Evolutionary conservation across 2,113 vertebrate genomes (phyloP).

Genomic region (Ornithorhynchus anatinus): DNA sequence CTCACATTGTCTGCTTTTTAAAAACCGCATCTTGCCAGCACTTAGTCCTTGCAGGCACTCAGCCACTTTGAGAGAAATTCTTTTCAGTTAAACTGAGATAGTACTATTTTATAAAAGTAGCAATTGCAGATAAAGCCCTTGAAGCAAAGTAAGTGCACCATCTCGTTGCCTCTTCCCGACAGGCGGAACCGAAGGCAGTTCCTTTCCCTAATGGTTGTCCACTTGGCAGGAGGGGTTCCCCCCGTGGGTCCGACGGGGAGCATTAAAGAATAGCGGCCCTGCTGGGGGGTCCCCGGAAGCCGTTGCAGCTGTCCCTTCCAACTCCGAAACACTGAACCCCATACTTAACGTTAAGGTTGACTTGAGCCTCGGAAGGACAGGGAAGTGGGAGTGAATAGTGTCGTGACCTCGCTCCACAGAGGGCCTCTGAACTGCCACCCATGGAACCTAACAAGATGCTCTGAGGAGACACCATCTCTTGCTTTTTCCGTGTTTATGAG

Average conservation of each 20-base stretch:
- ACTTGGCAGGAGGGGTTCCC: no score
- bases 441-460: no score
- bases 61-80: neutral
- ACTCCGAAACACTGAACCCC: no score
- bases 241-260: no score
- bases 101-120: rapidly evolving
- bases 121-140: constrained; percentile 4
- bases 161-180: neutral
- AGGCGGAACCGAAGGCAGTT: constrained; percentile 2
- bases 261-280: no score
- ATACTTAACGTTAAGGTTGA: no score
- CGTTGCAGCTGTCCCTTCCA: no score
- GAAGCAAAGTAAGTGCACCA: rapidly evolving
- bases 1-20: no score
- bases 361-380: neutral
- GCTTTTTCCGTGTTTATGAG: no score
- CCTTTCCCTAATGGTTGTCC: neutral
- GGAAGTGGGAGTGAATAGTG: neutral
- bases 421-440: no score
- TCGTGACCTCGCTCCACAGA: neutral
- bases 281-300: no score
- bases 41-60: neutral
- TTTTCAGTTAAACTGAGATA: neutral
- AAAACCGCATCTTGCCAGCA: neutral
- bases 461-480: no score